Conservation (phyloP, 2,113 vertebrate genomes). For the Catharus fuscescens region DNA sequence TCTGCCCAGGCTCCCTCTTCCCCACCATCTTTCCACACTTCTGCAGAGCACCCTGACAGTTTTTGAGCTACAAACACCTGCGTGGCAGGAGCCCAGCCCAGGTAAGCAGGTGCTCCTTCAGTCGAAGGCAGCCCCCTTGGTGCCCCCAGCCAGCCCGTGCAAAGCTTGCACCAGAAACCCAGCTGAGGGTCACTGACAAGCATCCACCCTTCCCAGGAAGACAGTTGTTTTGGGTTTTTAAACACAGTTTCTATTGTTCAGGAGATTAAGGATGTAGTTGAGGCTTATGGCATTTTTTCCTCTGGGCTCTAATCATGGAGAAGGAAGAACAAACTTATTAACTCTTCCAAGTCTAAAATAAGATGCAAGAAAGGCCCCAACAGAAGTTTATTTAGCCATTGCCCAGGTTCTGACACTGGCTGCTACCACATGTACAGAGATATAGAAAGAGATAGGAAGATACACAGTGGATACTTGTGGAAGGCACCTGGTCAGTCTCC, state of each 20-base stretch:
- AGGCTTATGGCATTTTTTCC: neutral
- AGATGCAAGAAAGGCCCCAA: neutral
- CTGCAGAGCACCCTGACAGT: neutral
- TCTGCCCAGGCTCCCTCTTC: neutral
- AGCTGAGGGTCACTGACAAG: neutral
- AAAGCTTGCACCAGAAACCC: neutral
- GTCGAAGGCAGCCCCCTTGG: rapidly evolving
- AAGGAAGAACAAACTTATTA: neutral
- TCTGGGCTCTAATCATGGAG: neutral
- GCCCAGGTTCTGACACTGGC: neutral
- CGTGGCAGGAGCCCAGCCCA: neutral
- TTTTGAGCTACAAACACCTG: neutral
- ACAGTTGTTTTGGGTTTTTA: neutral
- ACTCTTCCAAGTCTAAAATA: neutral
- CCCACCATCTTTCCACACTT: rapidly evolving
- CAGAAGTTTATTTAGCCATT: neutral
- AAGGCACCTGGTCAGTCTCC: neutral
- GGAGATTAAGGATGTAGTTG: neutral
- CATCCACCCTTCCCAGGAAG: neutral
- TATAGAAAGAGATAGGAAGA: neutral
- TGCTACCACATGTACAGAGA: neutral
- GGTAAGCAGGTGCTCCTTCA: rapidly evolving
- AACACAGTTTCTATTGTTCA: constrained; percentile 1
- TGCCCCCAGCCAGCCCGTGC: rapidly evolving
- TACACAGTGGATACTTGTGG: neutral